phyloP scores from a whole-genome alignment of 2,888 invertebrate genomes.

The Anthophora plumipes region DNA sequence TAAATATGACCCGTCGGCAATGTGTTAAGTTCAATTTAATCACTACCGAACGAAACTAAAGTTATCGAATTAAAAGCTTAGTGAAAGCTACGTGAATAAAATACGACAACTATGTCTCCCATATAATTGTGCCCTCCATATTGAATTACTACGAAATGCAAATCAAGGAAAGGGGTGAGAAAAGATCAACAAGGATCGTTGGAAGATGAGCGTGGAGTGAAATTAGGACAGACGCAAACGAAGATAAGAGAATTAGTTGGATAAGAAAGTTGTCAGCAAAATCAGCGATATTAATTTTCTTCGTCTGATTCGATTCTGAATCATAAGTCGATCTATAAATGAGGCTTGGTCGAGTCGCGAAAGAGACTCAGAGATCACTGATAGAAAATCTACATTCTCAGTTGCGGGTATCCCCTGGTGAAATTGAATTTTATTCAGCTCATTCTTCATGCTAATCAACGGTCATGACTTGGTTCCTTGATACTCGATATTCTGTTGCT shows the following conservation, averaged over 20 bases:
- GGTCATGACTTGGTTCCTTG: not conserved
- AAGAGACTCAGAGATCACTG: constrained; percentile 40
- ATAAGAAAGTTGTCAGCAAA: constrained; percentile 19
- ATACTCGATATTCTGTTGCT: not conserved
- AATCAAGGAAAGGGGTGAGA: too few species aligned
- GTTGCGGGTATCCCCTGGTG: constrained; percentile 38
- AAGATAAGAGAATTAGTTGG: not conserved
- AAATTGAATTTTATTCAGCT: constrained; percentile 64
- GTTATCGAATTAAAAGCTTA: constrained; percentile 14
- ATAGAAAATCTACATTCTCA: constrained; percentile 26
- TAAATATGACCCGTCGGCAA: too few species aligned
- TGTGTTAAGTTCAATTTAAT: constrained; percentile 17
- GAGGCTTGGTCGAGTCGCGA: not conserved
- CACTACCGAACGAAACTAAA: constrained; percentile 2
- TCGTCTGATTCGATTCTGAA: constrained; percentile 5
- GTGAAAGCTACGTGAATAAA: not conserved
- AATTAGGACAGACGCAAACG: not conserved
- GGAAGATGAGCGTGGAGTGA: not conserved
- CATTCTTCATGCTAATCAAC: constrained; percentile 4
- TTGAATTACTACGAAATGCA: too few species aligned
- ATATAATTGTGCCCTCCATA: not conserved
- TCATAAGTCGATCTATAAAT: constrained; percentile 18
- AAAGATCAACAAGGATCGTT: not conserved
- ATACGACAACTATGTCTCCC: not conserved
- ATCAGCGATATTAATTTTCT: constrained; percentile 29